These are phyloP conservation scores for Phyllotis vaccarum DNA, from an alignment of 2,797 vertebrate species.

Conservation along the genomic window DNA sequence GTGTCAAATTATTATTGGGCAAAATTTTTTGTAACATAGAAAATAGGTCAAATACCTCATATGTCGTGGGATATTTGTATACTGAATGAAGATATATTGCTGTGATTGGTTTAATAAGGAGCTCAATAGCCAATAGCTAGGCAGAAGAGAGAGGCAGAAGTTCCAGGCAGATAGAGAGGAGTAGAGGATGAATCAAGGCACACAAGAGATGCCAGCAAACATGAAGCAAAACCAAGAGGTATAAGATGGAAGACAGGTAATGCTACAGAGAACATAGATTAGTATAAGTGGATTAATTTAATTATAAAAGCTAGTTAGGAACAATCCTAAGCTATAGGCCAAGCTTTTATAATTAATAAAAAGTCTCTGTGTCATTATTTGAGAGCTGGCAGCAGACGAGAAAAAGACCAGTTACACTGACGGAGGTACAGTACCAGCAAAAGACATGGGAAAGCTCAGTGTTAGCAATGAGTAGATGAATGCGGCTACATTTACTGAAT, in stretches of 20 bases:
- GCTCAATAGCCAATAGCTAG: neutral
- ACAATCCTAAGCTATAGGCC: neutral
- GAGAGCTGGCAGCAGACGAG: neutral
- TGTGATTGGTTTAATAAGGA: neutral
- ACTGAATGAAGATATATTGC: neutral
- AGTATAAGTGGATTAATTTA: neutral
- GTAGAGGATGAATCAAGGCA: neutral
- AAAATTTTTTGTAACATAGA: slow-evolving; percentile 9
- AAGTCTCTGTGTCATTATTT: neutral
- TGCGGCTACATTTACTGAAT: neutral
- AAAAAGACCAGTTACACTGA: neutral
- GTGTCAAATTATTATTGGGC: neutral
- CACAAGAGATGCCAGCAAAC: neutral
- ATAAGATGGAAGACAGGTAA: neutral
- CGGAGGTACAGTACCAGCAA: neutral
- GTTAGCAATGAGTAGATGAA: neutral
- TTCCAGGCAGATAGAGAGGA: neutral
- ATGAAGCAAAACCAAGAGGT: neutral
- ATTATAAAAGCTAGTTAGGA: neutral
- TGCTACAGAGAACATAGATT: neutral
- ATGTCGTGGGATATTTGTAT: neutral
- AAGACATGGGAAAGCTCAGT: neutral
- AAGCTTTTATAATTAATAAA: neutral
- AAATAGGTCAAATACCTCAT: neutral
- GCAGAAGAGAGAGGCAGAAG: neutral